These are phyloP conservation scores for Protonemura montana DNA, from an alignment of 2,888 invertebrate genomes.

Conservation along the genomic window DNA sequence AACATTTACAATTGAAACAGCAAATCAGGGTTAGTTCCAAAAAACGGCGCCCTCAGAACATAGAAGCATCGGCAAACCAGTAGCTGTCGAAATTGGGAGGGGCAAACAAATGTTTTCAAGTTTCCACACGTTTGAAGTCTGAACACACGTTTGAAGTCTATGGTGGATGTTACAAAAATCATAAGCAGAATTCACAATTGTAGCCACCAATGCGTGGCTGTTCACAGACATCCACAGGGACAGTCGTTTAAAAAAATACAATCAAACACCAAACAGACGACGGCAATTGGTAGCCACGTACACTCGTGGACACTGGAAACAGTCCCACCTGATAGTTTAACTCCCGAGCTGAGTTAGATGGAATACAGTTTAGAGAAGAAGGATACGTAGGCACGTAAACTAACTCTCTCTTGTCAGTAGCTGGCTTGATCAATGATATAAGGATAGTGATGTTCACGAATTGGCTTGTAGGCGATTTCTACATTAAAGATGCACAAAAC, in stretches of 20 bases:
- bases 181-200: not conserved
- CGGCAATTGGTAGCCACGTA: no score
- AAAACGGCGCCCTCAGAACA: not conserved
- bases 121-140: not conserved
- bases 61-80: not conserved
- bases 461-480: no score
- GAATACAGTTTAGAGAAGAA: no score
- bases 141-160: not conserved
- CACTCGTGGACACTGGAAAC: no score
- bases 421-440: no score
- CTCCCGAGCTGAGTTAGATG: not conserved
- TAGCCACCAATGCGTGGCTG: not conserved
- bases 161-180: not conserved
- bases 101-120: not conserved
- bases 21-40: constrained; percentile 37
- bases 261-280: constrained; percentile 14
- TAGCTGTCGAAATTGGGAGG: not conserved
- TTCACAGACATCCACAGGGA: not conserved
- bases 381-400: no score
- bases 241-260: constrained; percentile 37
- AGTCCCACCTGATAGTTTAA: no score
- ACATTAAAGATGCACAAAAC: no score
- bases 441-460: no score
- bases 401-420: no score
- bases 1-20: constrained; percentile 46